phyloP scores from a whole-genome alignment of 1,140 invertebrate genomes.

The Heliconius nattereri region DNA sequence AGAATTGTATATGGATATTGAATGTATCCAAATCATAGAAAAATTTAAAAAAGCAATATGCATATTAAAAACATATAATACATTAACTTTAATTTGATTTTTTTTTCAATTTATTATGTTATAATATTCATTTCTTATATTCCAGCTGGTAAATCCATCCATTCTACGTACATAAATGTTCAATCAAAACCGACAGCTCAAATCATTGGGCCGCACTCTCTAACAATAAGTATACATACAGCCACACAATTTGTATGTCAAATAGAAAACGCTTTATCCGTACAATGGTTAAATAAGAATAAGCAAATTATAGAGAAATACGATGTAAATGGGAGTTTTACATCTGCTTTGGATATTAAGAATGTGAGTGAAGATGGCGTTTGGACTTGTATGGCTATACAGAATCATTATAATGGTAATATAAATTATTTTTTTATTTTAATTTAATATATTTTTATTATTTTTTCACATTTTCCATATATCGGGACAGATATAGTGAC shows the following conservation, averaged over 20 bases:
- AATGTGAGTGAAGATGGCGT: slow-evolving; percentile 54
- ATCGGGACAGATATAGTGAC: neutral
- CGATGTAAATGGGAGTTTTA: slow-evolving; percentile 45
- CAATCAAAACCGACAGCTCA: slow-evolving; percentile 53
- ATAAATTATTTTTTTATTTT: neutral
- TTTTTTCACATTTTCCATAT: neutral
- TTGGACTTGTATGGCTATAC: slow-evolving; percentile 61
- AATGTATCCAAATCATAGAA: too few species aligned
- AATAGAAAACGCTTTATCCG: slow-evolving; percentile 51
- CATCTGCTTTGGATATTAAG: slow-evolving; percentile 50
- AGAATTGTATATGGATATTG: too few species aligned
- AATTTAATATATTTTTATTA: neutral
- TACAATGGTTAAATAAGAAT: slow-evolving; percentile 54
- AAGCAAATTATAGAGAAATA: slow-evolving; percentile 36
- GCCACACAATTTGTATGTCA: slow-evolving; percentile 55
- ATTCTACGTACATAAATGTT: slow-evolving; percentile 52
- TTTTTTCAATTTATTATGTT: neutral
- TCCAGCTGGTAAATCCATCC: slow-evolving; percentile 54
- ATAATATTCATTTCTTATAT: neutral
- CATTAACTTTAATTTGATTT: too few species aligned
- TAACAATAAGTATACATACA: slow-evolving; percentile 46
- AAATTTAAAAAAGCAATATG: too few species aligned
- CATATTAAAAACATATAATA: too few species aligned
- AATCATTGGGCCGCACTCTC: slow-evolving; percentile 59
- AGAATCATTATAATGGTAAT: slow-evolving; percentile 50